Evolutionary conservation across 1,140 invertebrate species (phyloP), one percentile per base, ranked within the genome.

Genomic region (Marisa cornuarietis): DNA sequence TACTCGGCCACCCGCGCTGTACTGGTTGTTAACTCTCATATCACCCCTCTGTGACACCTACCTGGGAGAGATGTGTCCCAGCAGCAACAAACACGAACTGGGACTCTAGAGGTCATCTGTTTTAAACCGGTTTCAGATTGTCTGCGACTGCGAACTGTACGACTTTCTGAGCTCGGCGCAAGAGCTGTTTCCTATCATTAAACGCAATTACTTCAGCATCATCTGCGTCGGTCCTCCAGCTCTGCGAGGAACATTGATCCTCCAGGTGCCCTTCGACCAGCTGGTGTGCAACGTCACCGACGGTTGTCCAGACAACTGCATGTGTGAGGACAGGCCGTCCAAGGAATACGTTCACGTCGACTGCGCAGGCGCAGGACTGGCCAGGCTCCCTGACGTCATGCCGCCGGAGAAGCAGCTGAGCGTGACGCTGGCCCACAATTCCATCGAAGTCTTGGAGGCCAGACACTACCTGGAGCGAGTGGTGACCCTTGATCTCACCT

Each of bases 61-160:
- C n/a, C n/a, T n/a, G n/a, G n/a, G n/a, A n/a, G n/a, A n/a, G n/a
- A n/a, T n/a, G n/a, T n/a, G n/a, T n/a, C n/a, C n/a, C n/a, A n/a
- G n/a, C 31, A 42, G 31, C 3, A 42, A 42, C 31, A 2, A 42
- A 42, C 31, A 42, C n/a, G 6, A 42, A 42, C 1, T 42, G 31
- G 5, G 31, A 42, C 31, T 42, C 31, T 42, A 42, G 5, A 42
- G 0, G 31, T 6, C 31, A 42, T 0, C 0, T 42, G 31, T 42
- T 42, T 42, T 42, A 4, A 42, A 42, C 31, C 31, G 31, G 31
- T 42, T 42, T 42, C 31, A 42, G 31, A 42, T 42, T 42, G 31
- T 42, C 31, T 83, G 82, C 52, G 82, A 83, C 58, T 83, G 82
- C 54, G 51, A 83, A 14, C 49, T 83, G 24, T 74, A 83, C 52